These are phyloP conservation scores for Drosophila greeni DNA, from an alignment of 2,888 invertebrate species.

Conservation along the genomic window DNA sequence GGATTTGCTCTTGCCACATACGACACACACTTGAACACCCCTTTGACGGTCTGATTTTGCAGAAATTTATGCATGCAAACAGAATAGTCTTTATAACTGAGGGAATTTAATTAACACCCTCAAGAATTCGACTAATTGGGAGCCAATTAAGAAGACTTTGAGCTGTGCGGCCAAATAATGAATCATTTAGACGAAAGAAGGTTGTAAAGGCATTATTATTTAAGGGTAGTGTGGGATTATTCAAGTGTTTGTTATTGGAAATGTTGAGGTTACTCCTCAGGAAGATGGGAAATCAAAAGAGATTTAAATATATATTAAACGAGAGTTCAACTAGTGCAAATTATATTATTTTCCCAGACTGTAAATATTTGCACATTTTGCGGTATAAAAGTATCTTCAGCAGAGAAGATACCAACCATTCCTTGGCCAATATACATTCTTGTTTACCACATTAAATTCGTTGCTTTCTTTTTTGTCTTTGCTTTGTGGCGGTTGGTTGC, in stretches of 20 bases:
- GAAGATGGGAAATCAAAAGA: background rate
- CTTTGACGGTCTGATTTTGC: background rate
- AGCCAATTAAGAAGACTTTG: slow-evolving; percentile 1
- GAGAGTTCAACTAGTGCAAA: background rate
- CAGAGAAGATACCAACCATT: background rate
- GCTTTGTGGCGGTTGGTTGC: slow-evolving; percentile 3
- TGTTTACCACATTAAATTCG: slow-evolving; percentile 23
- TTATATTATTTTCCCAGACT: background rate
- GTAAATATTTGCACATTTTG: background rate
- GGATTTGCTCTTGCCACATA: background rate
- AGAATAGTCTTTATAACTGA: background rate
- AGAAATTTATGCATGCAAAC: slow-evolving; percentile 4
- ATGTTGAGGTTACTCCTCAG: background rate
- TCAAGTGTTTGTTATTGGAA: background rate
- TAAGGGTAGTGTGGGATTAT: no score
- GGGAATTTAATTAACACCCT: slow-evolving; percentile 12
- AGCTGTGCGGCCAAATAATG: background rate
- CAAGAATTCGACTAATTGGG: background rate
- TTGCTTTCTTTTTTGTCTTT: background rate
- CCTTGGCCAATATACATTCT: background rate
- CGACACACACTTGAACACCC: slow-evolving; percentile 4
- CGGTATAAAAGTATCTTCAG: background rate
- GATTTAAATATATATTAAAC: background rate
- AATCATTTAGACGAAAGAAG: background rate
- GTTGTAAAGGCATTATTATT: background rate